phyloP scores from a whole-genome alignment of 2,888 invertebrate species.

The Drosophila macrospina region DNA sequence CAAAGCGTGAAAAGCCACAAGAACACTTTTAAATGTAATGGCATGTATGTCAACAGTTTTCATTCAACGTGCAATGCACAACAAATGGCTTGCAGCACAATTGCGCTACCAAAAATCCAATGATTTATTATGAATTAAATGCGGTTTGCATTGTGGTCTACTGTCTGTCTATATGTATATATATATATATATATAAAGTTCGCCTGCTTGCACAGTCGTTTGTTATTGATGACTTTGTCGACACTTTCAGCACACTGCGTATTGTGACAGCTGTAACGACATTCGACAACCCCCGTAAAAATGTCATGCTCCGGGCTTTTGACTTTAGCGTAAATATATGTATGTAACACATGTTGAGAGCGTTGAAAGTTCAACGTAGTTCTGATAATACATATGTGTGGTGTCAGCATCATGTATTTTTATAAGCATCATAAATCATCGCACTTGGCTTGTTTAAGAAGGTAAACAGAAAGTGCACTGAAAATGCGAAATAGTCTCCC shows the following conservation, averaged over 20 bases:
- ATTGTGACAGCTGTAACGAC: conserved; percentile 66
- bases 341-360: conserved; percentile 14
- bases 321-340: conserved; percentile 6
- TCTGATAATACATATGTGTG: conserved; percentile 20
- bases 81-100: conserved; percentile 33
- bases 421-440: conserved; percentile 53
- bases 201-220: conserved; percentile 30
- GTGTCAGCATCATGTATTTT: conserved; percentile 38
- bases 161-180: conserved; percentile 3
- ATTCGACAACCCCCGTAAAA: conserved; percentile 24
- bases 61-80: conserved; percentile 14
- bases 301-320: conserved; percentile 27
- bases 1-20: neutral
- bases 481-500: conserved; percentile 7
- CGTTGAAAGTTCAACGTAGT: conserved; percentile 34
- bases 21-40: neutral
- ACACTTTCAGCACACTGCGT: conserved; percentile 28
- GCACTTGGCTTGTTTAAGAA: conserved; percentile 24
- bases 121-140: conserved; percentile 72
- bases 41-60: neutral
- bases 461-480: conserved; percentile 23
- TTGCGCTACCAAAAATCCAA: conserved; percentile 17
- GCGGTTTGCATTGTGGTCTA: conserved; percentile 36
- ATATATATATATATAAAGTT: conserved; percentile 3
- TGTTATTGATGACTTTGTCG: conserved; percentile 68